These are phyloP conservation scores for Coptodon rendalli DNA, from an alignment of 2,113 vertebrate genomes.

Conservation along the genomic window DNA sequence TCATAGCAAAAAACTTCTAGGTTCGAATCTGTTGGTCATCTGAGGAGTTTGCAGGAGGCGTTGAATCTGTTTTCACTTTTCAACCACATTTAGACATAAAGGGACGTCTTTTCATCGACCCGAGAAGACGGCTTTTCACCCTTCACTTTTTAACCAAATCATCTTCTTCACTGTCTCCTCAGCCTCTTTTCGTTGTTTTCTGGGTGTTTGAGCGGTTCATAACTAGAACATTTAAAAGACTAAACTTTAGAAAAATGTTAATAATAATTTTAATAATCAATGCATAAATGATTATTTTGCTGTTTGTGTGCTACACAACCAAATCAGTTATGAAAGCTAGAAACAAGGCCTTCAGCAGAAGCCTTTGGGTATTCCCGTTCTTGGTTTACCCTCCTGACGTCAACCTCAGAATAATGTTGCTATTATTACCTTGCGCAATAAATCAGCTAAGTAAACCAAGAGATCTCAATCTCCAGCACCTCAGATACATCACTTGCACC, in stretches of 20 bases:
- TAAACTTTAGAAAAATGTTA: neutral
- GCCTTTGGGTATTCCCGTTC: neutral
- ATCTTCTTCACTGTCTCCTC: neutral
- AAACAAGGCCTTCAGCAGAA: neutral
- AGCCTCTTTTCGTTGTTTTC: neutral
- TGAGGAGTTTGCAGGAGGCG: neutral
- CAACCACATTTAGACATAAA: neutral
- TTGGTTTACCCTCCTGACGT: neutral
- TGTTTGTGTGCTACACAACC: neutral
- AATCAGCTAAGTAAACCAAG: neutral
- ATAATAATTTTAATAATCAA: neutral
- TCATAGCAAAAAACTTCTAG: neutral
- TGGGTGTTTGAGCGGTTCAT: neutral
- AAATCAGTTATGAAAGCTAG: neutral
- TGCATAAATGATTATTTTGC: neutral
- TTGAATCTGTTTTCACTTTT: neutral
- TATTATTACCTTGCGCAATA: neutral
- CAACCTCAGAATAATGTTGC: neutral
- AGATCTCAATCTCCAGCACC: slow-evolving; percentile 15
- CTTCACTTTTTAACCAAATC: neutral
- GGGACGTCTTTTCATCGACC: neutral
- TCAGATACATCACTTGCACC: slow-evolving; percentile 24
- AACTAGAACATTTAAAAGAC: neutral
- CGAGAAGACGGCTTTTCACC: rapidly evolving
- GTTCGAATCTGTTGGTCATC: neutral